Evolutionary conservation across 2,113 vertebrate species (phyloP).

Genomic region (Grantiella picta): DNA sequence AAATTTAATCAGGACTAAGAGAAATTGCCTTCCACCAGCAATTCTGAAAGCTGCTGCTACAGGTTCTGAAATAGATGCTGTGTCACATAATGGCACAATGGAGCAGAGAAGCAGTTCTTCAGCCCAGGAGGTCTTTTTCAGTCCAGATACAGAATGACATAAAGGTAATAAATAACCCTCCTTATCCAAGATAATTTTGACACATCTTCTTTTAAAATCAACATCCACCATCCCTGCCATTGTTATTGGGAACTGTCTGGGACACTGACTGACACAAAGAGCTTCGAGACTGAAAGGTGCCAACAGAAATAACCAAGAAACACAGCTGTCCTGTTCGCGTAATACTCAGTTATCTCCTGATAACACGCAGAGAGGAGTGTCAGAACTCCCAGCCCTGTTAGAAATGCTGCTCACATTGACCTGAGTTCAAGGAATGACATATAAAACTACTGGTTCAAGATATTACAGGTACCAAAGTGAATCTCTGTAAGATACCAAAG

Average conservation of each 20-base stretch:
- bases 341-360: not conserved
- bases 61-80: not conserved
- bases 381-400: accelerated
- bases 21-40: not conserved
- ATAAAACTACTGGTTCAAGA: not conserved
- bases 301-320: not conserved
- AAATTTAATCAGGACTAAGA: not conserved
- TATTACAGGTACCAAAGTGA: not conserved
- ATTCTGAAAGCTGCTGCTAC: not conserved
- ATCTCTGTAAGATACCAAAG: not conserved
- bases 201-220: not conserved
- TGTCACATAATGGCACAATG: not conserved
- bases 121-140: not conserved
- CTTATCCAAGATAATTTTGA: not conserved
- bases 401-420: not conserved
- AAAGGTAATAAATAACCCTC: not conserved
- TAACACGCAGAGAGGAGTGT: accelerated
- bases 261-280: not conserved
- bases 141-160: not conserved
- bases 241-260: not conserved
- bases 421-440: accelerated
- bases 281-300: not conserved
- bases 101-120: not conserved
- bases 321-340: not conserved
- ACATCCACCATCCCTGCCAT: not conserved